Evolutionary conservation across 2,113 vertebrate species (phyloP).

Genomic region (Pheucticus melanocephalus): DNA sequence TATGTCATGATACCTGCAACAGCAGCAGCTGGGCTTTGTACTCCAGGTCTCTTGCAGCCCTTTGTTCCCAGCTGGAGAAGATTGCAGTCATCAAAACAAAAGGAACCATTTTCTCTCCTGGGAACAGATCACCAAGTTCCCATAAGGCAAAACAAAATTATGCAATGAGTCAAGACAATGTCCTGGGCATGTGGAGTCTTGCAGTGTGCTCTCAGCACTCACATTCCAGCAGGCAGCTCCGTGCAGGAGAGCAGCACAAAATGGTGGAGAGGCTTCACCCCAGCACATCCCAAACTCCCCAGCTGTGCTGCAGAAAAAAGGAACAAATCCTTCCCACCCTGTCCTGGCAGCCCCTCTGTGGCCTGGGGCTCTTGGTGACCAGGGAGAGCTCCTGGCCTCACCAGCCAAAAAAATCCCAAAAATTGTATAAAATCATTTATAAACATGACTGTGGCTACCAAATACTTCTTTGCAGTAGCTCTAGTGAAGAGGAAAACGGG

Average conservation of each 20-base stretch:
- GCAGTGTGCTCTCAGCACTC: background rate
- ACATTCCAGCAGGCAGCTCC: conserved; percentile 1
- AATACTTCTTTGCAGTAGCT: background rate
- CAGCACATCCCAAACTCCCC: background rate
- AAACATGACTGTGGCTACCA: background rate
- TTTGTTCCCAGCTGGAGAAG: background rate
- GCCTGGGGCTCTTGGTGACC: background rate
- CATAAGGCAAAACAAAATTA: conserved; percentile 62
- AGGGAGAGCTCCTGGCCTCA: background rate
- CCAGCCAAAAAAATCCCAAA: background rate
- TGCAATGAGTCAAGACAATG: conserved; percentile 18
- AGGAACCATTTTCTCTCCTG: conserved; percentile 50
- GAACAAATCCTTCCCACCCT: rapidly evolving
- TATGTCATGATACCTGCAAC: background rate
- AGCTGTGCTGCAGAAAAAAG: background rate
- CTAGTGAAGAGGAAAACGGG: too few species aligned
- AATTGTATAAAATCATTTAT: background rate
- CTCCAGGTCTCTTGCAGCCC: background rate
- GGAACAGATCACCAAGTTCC: conserved; percentile 37
- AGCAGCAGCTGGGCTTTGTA: background rate
- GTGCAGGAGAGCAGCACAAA: background rate
- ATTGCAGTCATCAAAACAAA: conserved; percentile 23
- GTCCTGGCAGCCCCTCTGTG: background rate
- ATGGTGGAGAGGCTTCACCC: background rate
- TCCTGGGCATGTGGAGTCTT: conserved; percentile 61